Base-by-base conservation (phyloP, 2,797 vertebrate species). In the Acipenser oxyrinchus region DNA sequence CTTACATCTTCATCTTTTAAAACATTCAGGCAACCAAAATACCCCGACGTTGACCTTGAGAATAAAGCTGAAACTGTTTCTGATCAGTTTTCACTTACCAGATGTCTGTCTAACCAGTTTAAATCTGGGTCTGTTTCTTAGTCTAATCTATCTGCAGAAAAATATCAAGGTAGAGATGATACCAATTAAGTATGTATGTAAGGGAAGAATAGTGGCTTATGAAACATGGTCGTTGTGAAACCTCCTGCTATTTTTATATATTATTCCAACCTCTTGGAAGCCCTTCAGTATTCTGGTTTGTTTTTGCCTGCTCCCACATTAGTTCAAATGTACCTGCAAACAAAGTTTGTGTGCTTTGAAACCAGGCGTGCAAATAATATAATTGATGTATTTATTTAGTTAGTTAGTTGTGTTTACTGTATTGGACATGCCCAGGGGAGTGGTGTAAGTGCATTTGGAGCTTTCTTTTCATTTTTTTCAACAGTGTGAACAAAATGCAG, bases 201-300 rank as follows among this genome's bases (percentile, higher is more conserved):
- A 78, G 77, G 78, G 74, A 67, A 53, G 6, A 81, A 73, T 83
- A 82, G 84, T 88, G 86, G 90, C 82, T 77, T 76, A 18, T 18
- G 15, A 18, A 18, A 18, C 15, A 18, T 18, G 15, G 15, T 18
- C 15, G 74, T 80, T 83, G 7, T 85, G 80, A 89, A 88, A 85
- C 83, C 80, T 73, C 83, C 86, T 37, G 23, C 23, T 37, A 4
- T 89, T 90, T 89, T 83, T 88, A 75, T 82, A 79, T 75, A 78
- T 63, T 71, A 79, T 75, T 80, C 77, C 79, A 80, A 76, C 84
- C 73, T 64, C 76, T 79, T 78, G 51, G 23, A 37, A 37, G 23
- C 23, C 23, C 23, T 37, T 37, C 23, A 37, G 23, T 37, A 37
- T 37, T 37, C 23, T 3, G 23, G 2, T 37, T 37, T 37, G 23